Percentiles rank a stretch among this genome's conserved stretches.
Conservation (phyloP, 2,113 vertebrate species). For the Pangasianodon hypophthalmus region DNA sequence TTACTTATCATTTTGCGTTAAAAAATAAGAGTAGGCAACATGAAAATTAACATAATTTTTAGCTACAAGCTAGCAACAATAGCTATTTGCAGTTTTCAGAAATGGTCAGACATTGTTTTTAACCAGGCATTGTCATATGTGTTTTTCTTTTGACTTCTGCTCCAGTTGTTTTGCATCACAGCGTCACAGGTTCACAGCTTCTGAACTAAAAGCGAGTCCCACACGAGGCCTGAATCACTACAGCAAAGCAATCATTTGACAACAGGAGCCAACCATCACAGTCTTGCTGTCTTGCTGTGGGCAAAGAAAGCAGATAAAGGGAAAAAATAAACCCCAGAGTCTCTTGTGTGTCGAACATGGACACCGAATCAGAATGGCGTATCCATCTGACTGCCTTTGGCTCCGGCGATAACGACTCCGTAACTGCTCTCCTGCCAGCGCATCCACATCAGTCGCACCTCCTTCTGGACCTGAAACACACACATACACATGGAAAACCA, state of each 20-base stretch:
- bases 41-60: neutral
- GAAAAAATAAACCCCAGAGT: neutral
- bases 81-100: neutral
- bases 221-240: neutral
- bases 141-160: neutral
- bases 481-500: neutral
- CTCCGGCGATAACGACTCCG: conserved; percentile 70
- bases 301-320: neutral
- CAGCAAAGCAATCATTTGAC: neutral
- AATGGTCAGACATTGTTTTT: neutral
- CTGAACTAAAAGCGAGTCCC: neutral
- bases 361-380: conserved; percentile 69
- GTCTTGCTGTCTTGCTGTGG: neutral
- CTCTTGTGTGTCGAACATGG: neutral
- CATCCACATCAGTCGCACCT: conserved; percentile 71
- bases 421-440: conserved; percentile 74
- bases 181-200: neutral
- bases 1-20: neutral
- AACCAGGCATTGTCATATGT: neutral
- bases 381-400: conserved; percentile 78
- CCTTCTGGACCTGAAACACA: conserved; percentile 73
- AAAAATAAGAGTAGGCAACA: neutral
- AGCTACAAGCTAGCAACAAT: neutral
- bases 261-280: neutral
- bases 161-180: neutral